phyloP scores from a whole-genome alignment of 2,797 vertebrate species.

The Tragopan temminckii region DNA sequence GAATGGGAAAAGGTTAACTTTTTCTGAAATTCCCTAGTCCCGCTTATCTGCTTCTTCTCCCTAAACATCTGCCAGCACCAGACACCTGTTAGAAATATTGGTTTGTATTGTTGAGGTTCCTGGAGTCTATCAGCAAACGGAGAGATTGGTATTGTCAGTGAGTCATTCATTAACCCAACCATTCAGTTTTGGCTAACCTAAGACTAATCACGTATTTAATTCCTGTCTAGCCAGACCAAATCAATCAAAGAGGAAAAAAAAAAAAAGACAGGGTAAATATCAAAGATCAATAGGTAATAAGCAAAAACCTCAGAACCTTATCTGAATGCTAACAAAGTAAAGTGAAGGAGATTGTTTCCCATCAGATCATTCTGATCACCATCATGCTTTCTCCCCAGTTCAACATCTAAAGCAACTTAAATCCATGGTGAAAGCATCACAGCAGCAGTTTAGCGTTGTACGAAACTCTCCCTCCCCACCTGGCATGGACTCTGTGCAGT shows the following conservation, averaged over 20 bases:
- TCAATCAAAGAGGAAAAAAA: not conserved
- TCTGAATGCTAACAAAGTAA: not conserved
- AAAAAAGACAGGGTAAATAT: not conserved
- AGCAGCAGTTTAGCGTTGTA: not conserved
- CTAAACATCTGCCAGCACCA: constrained; percentile 33
- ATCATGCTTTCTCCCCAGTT: not conserved
- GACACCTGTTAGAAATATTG: constrained; percentile 29
- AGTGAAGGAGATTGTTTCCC: not conserved
- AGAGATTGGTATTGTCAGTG: not conserved
- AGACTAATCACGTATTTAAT: constrained; percentile 20
- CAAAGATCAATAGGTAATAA: constrained; percentile 17
- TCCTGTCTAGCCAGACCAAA: constrained; percentile 8
- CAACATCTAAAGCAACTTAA: rapidly evolving
- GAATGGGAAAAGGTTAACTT: constrained; percentile 51
- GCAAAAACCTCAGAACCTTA: constrained; percentile 18
- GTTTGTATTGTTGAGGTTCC: not conserved
- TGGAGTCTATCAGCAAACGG: not conserved
- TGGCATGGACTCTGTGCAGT: not conserved
- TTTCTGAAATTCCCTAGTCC: constrained; percentile 32
- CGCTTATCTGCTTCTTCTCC: constrained; percentile 38
- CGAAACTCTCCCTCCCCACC: not conserved
- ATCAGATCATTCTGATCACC: not conserved
- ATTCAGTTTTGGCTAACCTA: not conserved
- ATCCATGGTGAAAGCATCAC: not conserved
- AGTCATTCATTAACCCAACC: constrained; percentile 48